A percentile compares a stretch with the other conserved stretches of the same genome.
Evolutionary conservation across 37 sponge, comb jelly and placozoan genomes (phyloP).

Genomic region (Chondrilla cf. caribensis): DNA sequence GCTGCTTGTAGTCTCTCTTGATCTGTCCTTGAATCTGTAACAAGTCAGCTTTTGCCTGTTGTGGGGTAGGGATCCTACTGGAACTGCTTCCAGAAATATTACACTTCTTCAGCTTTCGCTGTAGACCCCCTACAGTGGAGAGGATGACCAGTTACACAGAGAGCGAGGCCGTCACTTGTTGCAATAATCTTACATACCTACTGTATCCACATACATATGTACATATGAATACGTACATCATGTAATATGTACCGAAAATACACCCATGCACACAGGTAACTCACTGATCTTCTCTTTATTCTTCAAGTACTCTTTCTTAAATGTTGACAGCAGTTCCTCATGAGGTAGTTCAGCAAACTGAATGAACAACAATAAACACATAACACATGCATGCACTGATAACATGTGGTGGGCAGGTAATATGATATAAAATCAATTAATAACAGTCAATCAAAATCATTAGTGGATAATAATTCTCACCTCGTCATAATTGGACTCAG

Average conservation of each 20-base stretch:
- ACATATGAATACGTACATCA: too few species aligned
- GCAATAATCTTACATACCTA: too few species aligned
- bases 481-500: too few species aligned
- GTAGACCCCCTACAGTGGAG: background rate
- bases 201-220: too few species aligned
- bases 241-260: too few species aligned
- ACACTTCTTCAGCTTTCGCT: background rate
- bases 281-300: background rate
- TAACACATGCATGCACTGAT: background rate
- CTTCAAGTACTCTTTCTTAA: background rate
- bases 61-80: background rate
- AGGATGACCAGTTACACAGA: background rate
- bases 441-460: too few species aligned
- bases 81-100: background rate
- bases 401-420: too few species aligned
- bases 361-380: background rate
- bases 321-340: background rate
- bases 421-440: too few species aligned
- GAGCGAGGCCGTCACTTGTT: too few species aligned
- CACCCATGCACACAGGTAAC: background rate
- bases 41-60: conserved; percentile 1
- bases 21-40: background rate
- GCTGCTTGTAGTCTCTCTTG: background rate
- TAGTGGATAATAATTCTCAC: too few species aligned
- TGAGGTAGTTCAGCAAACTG: background rate